Conservation (phyloP, 2,888 invertebrate species). For the Rhopalosiphum nymphaeae region DNA sequence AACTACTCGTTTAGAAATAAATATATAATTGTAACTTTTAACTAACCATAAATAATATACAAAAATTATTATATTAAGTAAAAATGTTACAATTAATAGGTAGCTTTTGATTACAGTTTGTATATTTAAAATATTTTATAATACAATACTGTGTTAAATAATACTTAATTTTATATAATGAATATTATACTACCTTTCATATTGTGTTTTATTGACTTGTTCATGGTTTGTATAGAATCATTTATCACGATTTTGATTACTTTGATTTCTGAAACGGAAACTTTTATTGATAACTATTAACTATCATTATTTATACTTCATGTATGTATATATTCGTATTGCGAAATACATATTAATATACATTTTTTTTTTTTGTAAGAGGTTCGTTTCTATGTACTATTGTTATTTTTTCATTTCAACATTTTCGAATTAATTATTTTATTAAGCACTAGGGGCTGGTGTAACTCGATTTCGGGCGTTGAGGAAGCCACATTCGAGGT, state of each 20-base stretch:
- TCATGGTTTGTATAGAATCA: not conserved
- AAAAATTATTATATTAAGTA: not conserved
- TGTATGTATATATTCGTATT: not conserved
- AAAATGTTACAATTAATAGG: not conserved
- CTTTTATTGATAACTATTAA: constrained; percentile 4
- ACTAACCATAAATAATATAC: not conserved
- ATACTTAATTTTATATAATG: not conserved
- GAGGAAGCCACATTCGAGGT: too few relatives aligned
- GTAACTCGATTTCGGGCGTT: too few relatives aligned
- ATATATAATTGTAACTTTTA: not conserved
- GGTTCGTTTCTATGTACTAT: not conserved
- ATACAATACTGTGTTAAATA: not conserved
- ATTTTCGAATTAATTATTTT: not conserved
- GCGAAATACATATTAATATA: not conserved
- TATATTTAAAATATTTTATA: not conserved
- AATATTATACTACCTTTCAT: constrained; percentile 26
- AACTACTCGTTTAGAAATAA: not conserved
- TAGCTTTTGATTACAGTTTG: not conserved
- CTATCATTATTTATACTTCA: not conserved
- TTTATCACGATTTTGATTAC: not conserved
- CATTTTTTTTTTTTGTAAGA: not conserved
- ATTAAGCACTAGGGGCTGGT: too few relatives aligned
- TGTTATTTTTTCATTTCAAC: not conserved
- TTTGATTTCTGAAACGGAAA: not conserved
- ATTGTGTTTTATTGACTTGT: constrained; percentile 14